Conservation (phyloP, 2,797 vertebrate genomes). For the Peromyscus eremicus region DNA sequence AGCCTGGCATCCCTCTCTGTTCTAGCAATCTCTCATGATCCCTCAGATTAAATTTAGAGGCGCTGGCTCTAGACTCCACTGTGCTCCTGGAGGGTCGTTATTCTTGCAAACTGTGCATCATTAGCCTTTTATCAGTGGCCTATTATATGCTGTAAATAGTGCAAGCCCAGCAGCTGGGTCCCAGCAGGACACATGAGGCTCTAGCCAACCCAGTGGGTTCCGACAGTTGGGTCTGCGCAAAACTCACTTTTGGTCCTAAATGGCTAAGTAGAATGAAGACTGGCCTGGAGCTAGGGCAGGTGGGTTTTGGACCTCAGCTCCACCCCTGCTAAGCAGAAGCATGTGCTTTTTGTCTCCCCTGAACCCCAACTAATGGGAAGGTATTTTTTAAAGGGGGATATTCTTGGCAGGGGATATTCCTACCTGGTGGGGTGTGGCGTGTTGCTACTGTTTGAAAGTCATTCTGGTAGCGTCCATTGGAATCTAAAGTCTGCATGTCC, state of each 20-base stretch:
- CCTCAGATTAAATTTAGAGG: constrained; percentile 47
- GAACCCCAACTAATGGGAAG: not conserved
- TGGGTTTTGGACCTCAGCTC: not conserved
- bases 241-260: not conserved
- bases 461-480: not conserved
- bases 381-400: not conserved
- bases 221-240: not conserved
- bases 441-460: not conserved
- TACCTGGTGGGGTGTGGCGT: not conserved
- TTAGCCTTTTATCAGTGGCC: constrained; percentile 52
- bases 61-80: not conserved
- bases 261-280: not conserved
- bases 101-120: constrained; percentile 56
- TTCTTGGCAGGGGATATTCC: too few relatives aligned
- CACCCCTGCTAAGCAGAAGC: not conserved
- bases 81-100: constrained; percentile 38
- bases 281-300: not conserved
- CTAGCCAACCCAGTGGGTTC: not conserved
- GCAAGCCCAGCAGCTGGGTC: not conserved
- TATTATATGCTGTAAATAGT: constrained; percentile 31
- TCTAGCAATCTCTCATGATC: constrained; percentile 33
- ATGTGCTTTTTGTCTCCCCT: not conserved
- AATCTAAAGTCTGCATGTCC: not conserved
- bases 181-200: not conserved
- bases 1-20: not conserved